Conservation (phyloP, 1,140 invertebrate genomes). For the Drosophila pandora region DNA sequence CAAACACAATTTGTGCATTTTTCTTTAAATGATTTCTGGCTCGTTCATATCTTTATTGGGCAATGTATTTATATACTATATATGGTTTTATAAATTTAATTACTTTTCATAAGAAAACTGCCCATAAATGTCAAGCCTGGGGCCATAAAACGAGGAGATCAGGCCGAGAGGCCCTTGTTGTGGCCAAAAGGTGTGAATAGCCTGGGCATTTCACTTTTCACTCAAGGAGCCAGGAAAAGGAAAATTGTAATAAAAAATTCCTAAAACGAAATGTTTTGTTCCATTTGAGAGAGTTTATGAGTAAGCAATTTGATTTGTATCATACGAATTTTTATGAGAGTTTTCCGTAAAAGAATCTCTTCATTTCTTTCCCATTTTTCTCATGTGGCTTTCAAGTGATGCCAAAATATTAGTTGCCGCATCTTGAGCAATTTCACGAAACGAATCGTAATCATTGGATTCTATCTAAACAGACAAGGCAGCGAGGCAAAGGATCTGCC, state of each 20-base stretch:
- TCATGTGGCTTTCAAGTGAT: conserved; percentile 32
- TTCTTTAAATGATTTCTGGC: conserved; percentile 65
- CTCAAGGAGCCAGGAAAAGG: conserved; percentile 42
- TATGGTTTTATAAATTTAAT: conserved; percentile 67
- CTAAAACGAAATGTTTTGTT: conserved; percentile 69
- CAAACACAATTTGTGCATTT: conserved; percentile 70
- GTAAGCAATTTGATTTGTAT: conserved; percentile 53
- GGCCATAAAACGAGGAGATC: conserved; percentile 58
- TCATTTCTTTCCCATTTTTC: conserved; percentile 16
- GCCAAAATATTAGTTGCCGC: conserved; percentile 51
- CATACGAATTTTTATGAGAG: conserved; percentile 29
- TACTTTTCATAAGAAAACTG: conserved; percentile 74
- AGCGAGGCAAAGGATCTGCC: conserved; percentile 33
- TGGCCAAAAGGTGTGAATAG: conserved; percentile 79
- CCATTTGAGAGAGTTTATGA: conserved; percentile 55
- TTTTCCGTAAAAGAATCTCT: conserved; percentile 31
- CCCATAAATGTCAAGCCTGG: conserved; percentile 63
- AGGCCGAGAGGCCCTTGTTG: conserved; percentile 54
- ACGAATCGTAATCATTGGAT: conserved; percentile 65
- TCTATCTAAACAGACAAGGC: conserved; percentile 55
- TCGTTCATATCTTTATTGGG: conserved; percentile 73
- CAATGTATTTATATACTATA: conserved; percentile 54
- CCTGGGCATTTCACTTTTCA: conserved; percentile 42
- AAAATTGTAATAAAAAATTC: conserved; percentile 69
- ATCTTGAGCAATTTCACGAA: conserved; percentile 56